Percentiles rank a stretch among this genome's conserved stretches.
phyloP scores from a whole-genome alignment of 1,140 invertebrate species.

The Zaprionus nigranus region DNA sequence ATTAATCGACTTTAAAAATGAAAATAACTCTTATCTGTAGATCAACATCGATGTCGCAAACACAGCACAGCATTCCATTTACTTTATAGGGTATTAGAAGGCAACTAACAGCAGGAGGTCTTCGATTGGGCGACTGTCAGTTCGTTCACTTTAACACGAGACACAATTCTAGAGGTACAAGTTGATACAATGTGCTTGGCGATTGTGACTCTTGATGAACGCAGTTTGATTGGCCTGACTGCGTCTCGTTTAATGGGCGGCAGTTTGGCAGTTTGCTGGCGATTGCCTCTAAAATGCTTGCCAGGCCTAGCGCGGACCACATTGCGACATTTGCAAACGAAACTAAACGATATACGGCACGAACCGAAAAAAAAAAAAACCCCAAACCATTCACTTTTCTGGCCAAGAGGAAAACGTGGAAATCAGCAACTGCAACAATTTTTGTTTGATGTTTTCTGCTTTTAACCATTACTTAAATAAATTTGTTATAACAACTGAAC shows the following conservation, averaged over 20 bases:
- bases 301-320: constrained; percentile 28
- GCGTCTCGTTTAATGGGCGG: constrained; percentile 64
- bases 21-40: not conserved
- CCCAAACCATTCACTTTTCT: constrained; percentile 69
- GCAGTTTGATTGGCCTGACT: constrained; percentile 58
- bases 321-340: constrained; percentile 77
- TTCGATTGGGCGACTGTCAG: not conserved
- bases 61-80: not conserved
- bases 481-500: constrained; percentile 42
- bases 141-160: constrained; percentile 32
- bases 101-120: not conserved
- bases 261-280: constrained; percentile 43
- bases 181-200: constrained; percentile 37
- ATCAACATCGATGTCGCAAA: not conserved
- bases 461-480: constrained; percentile 35
- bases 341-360: constrained; percentile 58
- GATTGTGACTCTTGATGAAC: constrained; percentile 71
- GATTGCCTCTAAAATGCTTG: constrained; percentile 44
- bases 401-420: constrained; percentile 67
- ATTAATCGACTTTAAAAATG: not conserved
- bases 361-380: constrained; percentile 51
- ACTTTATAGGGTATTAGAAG: not conserved
- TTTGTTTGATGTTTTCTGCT: constrained; percentile 21
- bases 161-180: constrained; percentile 33
- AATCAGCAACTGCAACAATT: constrained; percentile 66